phyloP scores from a whole-genome alignment of 1,140 invertebrate species.

The Thaumetopoea pityocampa region DNA sequence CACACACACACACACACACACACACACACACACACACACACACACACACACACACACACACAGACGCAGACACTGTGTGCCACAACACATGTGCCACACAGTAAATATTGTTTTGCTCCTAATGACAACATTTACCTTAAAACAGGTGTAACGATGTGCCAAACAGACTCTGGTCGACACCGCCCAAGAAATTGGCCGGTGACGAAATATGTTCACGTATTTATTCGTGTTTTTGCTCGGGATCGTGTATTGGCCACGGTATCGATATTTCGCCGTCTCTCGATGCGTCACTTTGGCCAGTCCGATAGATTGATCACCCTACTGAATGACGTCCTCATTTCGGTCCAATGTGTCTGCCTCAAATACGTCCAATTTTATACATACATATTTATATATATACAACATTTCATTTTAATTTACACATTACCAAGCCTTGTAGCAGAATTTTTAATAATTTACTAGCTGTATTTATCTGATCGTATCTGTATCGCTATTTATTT shows the following conservation, averaged over 20 bases:
- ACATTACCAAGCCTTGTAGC: too few relatives aligned
- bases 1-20: too few relatives aligned
- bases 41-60: too few relatives aligned
- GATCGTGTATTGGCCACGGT: conserved; percentile 20
- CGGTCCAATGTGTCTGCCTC: conserved; percentile 22
- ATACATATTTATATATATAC: conserved; percentile 10
- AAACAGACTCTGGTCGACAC: conserved; percentile 10
- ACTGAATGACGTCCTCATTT: conserved; percentile 39
- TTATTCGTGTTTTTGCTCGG: conserved; percentile 17
- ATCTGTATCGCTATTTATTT: too few relatives aligned
- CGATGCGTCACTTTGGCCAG: conserved; percentile 43
- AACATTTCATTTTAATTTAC: background rate
- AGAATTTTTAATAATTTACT: too few relatives aligned
- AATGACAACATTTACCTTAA: too few relatives aligned
- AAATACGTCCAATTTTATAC: conserved; percentile 7
- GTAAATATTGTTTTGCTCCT: too few relatives aligned
- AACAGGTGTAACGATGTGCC: too few relatives aligned
- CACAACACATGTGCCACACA: too few relatives aligned
- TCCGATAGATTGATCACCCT: conserved; percentile 55
- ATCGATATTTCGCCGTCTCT: conserved; percentile 52
- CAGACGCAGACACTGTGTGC: too few relatives aligned
- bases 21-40: too few relatives aligned
- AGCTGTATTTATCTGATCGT: too few relatives aligned
- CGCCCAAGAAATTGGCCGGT: conserved; percentile 15
- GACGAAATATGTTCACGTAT: conserved; percentile 14